Conservation (phyloP, 2,113 vertebrate genomes). For the Phodopus roborovskii region DNA sequence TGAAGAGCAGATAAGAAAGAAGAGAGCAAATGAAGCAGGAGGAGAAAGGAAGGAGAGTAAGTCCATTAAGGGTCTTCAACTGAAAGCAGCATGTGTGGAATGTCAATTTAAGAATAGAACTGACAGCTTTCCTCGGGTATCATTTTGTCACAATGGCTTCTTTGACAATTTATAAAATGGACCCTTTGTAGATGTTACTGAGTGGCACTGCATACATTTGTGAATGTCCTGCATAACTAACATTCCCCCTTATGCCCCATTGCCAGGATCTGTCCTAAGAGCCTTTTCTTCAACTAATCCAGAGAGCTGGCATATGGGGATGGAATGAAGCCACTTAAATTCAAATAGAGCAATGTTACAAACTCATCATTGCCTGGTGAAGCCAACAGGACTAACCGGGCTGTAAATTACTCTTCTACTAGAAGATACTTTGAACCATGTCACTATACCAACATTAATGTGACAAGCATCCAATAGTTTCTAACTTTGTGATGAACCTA, state of each 20-base stretch:
- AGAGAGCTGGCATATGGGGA: slow-evolving; percentile 64
- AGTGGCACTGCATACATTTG: slow-evolving; percentile 96
- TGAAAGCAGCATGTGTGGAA: slow-evolving; percentile 92
- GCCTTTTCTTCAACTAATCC: slow-evolving; percentile 86
- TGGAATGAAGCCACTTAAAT: slow-evolving; percentile 53
- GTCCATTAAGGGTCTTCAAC: slow-evolving; percentile 87
- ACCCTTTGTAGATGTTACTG: slow-evolving; percentile 91
- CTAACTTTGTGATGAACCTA: slow-evolving; percentile 11
- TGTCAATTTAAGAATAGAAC: slow-evolving; percentile 96
- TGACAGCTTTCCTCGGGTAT: slow-evolving; percentile 92
- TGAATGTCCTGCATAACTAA: slow-evolving; percentile 95
- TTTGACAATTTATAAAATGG: slow-evolving; percentile 97
- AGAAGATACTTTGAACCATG: background rate
- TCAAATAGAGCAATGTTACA: slow-evolving; percentile 62
- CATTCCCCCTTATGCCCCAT: slow-evolving; percentile 92
- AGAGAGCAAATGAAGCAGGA: slow-evolving; percentile 78
- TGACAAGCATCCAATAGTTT: background rate
- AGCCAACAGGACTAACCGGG: background rate
- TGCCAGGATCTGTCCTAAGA: slow-evolving; percentile 88
- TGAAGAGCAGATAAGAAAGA: slow-evolving; percentile 78
- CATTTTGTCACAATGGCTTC: slow-evolving; percentile 93
- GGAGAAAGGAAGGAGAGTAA: slow-evolving; percentile 80
- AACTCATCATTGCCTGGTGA: background rate
- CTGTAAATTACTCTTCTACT: slow-evolving; percentile 5
- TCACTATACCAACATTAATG: background rate